Conservation (phyloP, 2,113 vertebrate genomes). For the Petromus typicus region DNA sequence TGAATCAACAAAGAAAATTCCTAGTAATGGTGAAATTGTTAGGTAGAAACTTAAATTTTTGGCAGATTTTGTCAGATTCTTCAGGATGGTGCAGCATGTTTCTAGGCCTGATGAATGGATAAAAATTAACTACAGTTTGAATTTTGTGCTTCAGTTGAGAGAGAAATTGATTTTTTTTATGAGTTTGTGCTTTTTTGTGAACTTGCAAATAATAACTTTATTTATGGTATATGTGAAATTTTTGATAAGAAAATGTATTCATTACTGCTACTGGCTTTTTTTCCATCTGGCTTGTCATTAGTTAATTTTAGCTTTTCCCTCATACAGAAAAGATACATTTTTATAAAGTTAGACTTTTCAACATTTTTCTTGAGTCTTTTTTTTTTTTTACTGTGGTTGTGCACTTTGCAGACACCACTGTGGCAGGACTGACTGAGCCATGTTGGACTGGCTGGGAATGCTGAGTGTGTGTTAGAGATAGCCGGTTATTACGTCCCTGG, state of each 20-base stretch:
- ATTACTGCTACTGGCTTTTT: not conserved
- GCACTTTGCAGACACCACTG: not conserved
- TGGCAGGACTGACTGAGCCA: not conserved
- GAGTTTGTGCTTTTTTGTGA: slow-evolving; percentile 31
- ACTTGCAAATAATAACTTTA: not conserved
- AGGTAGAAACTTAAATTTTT: not conserved
- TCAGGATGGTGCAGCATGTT: not conserved
- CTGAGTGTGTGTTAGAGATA: not conserved
- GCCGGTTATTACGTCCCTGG: too few relatives aligned
- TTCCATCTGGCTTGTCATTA: not conserved
- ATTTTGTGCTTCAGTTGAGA: not conserved
- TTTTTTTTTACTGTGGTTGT: not conserved
- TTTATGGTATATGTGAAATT: not conserved
- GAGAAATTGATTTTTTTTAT: not conserved
- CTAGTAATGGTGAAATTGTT: not conserved
- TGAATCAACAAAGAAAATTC: not conserved
- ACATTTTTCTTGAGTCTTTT: not conserved
- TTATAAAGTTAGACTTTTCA: not conserved
- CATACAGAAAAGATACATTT: not conserved
- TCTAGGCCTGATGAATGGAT: not conserved
- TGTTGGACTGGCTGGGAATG: not conserved
- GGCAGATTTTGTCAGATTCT: not conserved
- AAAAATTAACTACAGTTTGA: not conserved
- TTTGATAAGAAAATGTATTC: not conserved
- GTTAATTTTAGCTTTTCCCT: not conserved